These are phyloP conservation scores for Battus philenor DNA, from an alignment of 1,140 invertebrate genomes.

Conservation along the genomic window DNA sequence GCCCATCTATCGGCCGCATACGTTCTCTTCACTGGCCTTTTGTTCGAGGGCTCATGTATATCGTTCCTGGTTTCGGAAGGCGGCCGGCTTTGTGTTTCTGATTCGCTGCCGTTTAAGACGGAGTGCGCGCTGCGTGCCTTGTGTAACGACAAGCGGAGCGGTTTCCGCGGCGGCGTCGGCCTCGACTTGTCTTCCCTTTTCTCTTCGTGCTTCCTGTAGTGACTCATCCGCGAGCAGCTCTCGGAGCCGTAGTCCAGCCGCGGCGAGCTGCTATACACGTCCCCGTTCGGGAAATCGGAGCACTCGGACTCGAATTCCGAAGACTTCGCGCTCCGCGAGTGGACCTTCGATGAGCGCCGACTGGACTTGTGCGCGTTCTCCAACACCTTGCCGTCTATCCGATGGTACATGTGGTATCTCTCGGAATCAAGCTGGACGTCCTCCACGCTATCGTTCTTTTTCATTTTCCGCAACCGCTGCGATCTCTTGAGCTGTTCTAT, in stretches of 20 bases:
- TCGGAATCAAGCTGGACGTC: constrained; percentile 56
- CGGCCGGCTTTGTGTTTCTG: constrained; percentile 45
- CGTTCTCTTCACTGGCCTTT: constrained; percentile 54
- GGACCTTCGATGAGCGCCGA: constrained; percentile 57
- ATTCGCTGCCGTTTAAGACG: constrained; percentile 74
- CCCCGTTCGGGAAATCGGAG: constrained; percentile 67
- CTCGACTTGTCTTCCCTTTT: constrained; percentile 67
- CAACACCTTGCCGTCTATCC: constrained; percentile 71
- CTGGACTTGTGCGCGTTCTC: constrained; percentile 73
- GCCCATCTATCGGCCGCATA: constrained; percentile 49
- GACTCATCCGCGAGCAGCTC: constrained; percentile 62
- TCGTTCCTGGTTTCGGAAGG: constrained; percentile 36
- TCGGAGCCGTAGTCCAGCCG: constrained; percentile 78
- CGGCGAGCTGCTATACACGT: constrained; percentile 57
- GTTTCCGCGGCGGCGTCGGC: constrained; percentile 90
- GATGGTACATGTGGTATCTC: constrained; percentile 57
- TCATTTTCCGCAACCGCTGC: constrained; percentile 55
- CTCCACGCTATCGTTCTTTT: constrained; percentile 64
- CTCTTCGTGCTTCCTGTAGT: constrained; percentile 68
- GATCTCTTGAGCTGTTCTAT: constrained; percentile 67
- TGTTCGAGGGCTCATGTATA: constrained; percentile 22
- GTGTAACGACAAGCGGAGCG: constrained; percentile 86
- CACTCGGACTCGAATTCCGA: constrained; percentile 81
- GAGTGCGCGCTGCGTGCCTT: constrained; percentile 88
- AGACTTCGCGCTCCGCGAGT: constrained; percentile 80